phyloP scores from a whole-genome alignment of 1,140 invertebrate genomes.

The Rhagoletis zephyria region DNA sequence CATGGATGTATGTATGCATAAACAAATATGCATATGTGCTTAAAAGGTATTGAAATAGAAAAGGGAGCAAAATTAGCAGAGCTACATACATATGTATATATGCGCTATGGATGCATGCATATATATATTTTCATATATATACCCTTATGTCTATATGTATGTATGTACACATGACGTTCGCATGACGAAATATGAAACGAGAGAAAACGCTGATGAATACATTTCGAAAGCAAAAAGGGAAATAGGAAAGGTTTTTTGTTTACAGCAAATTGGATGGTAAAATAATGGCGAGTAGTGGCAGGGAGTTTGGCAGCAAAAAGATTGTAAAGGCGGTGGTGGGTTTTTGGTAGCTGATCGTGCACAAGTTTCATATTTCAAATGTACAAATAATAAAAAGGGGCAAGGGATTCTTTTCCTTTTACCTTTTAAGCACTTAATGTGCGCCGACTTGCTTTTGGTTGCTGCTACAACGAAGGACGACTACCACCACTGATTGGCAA shows the following conservation, averaged over 20 bases:
- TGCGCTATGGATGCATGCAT: neutral
- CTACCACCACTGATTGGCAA: neutral
- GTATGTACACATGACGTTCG: neutral
- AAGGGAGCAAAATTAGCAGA: constrained; percentile 4
- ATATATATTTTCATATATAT: neutral
- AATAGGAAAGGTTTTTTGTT: neutral
- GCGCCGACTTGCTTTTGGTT: neutral
- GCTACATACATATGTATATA: neutral
- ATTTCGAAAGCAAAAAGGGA: constrained; percentile 27
- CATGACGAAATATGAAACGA: constrained; percentile 27
- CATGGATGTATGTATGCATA: no score
- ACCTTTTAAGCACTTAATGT: constrained; percentile 8
- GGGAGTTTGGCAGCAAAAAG: neutral
- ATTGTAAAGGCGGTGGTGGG: constrained; percentile 29
- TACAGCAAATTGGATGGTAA: neutral
- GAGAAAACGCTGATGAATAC: constrained; percentile 21
- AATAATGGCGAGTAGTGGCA: neutral
- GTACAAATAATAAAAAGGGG: neutral
- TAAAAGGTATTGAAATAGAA: neutral
- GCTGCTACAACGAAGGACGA: neutral
- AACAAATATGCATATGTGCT: neutral
- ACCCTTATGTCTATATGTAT: neutral
- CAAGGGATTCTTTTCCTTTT: neutral
- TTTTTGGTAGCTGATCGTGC: constrained; percentile 40
- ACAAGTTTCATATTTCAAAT: constrained; percentile 49